A percentile compares a stretch with the other conserved stretches of the same genome.
Evolutionary conservation across 2,113 vertebrate species (phyloP).

Genomic region (Rhinogobius similis): DNA sequence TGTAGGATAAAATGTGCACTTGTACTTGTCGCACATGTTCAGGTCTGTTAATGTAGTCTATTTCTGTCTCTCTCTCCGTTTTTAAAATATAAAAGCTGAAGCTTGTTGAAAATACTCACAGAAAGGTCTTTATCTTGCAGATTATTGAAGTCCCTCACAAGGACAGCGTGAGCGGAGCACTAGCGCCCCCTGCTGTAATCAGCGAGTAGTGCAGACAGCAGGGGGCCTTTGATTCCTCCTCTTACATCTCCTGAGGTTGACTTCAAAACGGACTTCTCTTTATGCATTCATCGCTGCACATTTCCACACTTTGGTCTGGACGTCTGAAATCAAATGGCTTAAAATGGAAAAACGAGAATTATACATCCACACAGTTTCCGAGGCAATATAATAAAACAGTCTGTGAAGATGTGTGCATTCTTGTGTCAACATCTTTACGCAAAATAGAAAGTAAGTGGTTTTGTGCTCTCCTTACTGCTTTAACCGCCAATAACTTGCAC

Average conservation of each 20-base stretch:
- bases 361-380: neutral
- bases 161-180: neutral
- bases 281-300: neutral
- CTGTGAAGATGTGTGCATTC: neutral
- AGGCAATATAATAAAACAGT: neutral
- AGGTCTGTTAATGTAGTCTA: neutral
- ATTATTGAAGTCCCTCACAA: neutral
- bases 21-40: neutral
- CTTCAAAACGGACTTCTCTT: slow-evolving; percentile 1
- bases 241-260: neutral
- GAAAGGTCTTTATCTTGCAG: neutral
- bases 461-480: neutral
- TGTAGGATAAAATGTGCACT: no score
- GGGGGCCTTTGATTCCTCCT: neutral
- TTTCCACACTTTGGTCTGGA: neutral
- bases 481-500: neutral
- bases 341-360: neutral
- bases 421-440: no score
- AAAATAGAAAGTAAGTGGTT: no score
- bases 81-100: neutral
- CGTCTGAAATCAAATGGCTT: neutral
- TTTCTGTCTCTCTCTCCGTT: neutral
- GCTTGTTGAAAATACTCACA: neutral
- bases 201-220: neutral
- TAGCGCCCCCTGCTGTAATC: slow-evolving; percentile 12